Evolutionary conservation across 2,888 invertebrate species (phyloP).

Genomic region (Thera obeliscata): DNA sequence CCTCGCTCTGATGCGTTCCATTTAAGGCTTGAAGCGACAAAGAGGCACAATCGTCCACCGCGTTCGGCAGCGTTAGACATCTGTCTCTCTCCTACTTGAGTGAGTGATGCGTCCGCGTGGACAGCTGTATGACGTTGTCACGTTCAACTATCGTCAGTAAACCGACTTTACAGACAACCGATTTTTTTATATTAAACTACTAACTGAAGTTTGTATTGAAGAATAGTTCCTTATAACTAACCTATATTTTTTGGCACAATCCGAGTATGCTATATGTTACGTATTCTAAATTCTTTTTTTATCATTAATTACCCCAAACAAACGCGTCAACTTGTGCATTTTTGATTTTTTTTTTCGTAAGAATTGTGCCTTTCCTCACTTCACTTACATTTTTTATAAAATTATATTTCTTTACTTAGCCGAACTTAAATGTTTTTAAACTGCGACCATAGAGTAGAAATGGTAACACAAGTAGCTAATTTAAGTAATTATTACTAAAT

Average conservation of each 20-base stretch:
- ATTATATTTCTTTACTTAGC: slow-evolving; percentile 15
- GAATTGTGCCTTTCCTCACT: background rate
- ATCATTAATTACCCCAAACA: background rate
- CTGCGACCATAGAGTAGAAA: slow-evolving; percentile 19
- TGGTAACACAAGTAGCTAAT: slow-evolving; percentile 27
- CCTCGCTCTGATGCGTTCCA: no score
- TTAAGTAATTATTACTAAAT: slow-evolving; percentile 1
- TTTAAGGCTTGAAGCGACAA: no score
- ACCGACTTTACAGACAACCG: no score
- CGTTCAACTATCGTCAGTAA: no score
- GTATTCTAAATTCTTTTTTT: background rate
- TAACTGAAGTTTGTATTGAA: no score
- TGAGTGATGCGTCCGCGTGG: no score
- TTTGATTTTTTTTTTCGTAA: background rate
- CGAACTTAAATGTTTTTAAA: background rate
- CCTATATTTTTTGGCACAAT: background rate
- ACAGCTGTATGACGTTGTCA: no score
- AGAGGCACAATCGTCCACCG: no score
- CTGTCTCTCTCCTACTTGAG: no score
- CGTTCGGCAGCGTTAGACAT: no score
- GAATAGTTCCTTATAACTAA: no score
- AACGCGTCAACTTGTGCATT: background rate
- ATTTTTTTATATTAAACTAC: no score
- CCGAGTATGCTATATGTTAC: background rate
- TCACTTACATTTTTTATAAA: slow-evolving; percentile 17